These are phyloP conservation scores for Cavia aperea DNA, from an alignment of 2,113 vertebrate species.

Conservation along the genomic window DNA sequence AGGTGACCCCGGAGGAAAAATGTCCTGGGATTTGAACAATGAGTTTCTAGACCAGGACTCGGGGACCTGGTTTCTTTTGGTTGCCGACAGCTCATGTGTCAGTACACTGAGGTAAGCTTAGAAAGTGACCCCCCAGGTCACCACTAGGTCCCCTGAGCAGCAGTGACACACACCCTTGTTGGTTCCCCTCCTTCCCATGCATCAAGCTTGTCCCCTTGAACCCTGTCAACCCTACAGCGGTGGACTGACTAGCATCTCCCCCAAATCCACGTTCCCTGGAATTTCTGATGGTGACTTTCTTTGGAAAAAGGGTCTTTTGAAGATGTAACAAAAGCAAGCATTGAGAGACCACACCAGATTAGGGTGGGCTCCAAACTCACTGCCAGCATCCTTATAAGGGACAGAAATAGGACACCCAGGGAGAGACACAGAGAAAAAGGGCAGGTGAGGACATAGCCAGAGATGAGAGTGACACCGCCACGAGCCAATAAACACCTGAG, in stretches of 20 bases:
- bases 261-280: not conserved
- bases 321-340: not conserved
- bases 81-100: not conserved
- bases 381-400: not conserved
- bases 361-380: not conserved
- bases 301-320: not conserved
- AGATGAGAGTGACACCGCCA: not conserved
- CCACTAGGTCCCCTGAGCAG: rapidly evolving
- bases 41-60: conserved; percentile 53
- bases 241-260: not conserved
- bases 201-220: not conserved
- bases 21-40: not conserved
- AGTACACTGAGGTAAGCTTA: not conserved
- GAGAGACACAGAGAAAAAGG: not conserved
- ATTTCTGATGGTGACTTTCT: not conserved
- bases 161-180: not conserved
- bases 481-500: not conserved
- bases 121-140: not conserved
- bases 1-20: not conserved
- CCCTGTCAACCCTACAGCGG: not conserved
- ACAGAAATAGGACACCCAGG: conserved; percentile 25
- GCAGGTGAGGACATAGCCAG: not conserved
- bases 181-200: rapidly evolving
- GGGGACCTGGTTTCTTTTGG: conserved; percentile 48
- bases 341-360: not conserved